phyloP scores from a whole-genome alignment of 2,888 invertebrate genomes.

The Cyclophora albipunctata region DNA sequence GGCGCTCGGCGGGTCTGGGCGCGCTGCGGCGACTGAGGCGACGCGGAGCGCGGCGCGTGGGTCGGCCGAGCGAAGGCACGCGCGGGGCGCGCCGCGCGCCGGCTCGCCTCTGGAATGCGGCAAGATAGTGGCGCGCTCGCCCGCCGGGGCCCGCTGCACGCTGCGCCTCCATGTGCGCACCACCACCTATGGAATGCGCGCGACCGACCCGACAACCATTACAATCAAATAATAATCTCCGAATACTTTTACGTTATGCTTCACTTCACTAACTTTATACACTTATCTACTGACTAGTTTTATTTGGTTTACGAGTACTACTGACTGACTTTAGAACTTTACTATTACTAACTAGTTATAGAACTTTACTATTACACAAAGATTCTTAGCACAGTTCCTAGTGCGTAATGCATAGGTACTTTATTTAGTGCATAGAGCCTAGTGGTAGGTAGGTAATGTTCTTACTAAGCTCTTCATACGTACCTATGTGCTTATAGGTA shows the following conservation, averaged over 20 bases:
- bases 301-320: too few relatives aligned
- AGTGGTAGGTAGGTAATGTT: too few relatives aligned
- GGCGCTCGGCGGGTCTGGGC: constrained; percentile 48
- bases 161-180: constrained; percentile 23
- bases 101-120: constrained; percentile 66
- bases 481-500: too few relatives aligned
- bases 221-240: constrained; percentile 43
- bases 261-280: not conserved
- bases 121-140: constrained; percentile 57
- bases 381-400: too few relatives aligned
- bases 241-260: constrained; percentile 21
- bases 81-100: constrained; percentile 60
- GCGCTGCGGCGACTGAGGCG: constrained; percentile 59
- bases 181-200: constrained; percentile 38
- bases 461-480: too few relatives aligned
- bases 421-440: too few relatives aligned
- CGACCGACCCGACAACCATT: constrained; percentile 46
- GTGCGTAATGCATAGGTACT: too few relatives aligned
- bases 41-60: constrained; percentile 78
- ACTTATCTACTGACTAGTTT: not conserved
- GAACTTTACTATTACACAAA: too few relatives aligned
- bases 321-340: too few relatives aligned
- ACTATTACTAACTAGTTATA: too few relatives aligned
- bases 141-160: constrained; percentile 48
- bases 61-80: constrained; percentile 77